These are phyloP conservation scores for Aporophyla nigra DNA, from an alignment of 2,888 invertebrate species.

Conservation along the genomic window DNA sequence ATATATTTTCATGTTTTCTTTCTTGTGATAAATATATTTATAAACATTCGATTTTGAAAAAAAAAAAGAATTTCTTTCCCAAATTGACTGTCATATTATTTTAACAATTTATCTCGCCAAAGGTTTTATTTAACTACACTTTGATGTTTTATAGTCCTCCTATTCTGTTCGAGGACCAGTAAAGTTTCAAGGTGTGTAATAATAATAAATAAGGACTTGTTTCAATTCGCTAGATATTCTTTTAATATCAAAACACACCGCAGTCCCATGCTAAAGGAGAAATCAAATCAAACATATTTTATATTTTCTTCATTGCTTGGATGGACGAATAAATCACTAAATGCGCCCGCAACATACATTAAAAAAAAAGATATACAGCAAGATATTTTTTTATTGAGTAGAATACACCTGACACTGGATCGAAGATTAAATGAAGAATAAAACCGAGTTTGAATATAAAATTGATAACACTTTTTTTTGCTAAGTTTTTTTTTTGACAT, in stretches of 20 bases:
- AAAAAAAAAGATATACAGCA: neutral
- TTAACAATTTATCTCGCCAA: neutral
- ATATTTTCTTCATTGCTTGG: constrained; percentile 32
- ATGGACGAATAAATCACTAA: constrained; percentile 18
- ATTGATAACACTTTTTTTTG: neutral
- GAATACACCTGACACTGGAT: neutral
- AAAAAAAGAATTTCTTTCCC: neutral
- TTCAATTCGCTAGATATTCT: constrained; percentile 49
- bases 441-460: neutral
- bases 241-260: constrained; percentile 41
- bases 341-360: constrained; percentile 9
- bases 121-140: constrained; percentile 50
- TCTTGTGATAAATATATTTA: neutral
- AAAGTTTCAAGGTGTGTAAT: constrained; percentile 64
- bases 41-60: neutral
- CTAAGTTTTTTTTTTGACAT: too few relatives aligned
- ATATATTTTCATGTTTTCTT: neutral
- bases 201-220: constrained; percentile 23
- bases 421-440: neutral
- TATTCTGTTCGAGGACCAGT: constrained; percentile 62
- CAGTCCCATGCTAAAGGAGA: constrained; percentile 25
- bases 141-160: constrained; percentile 64
- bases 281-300: constrained; percentile 14
- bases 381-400: neutral
- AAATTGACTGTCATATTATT: constrained; percentile 23